Percentiles rank a stretch among this genome's conserved stretches.
These are phyloP conservation scores for Orthosia incerta DNA, from an alignment of 2,888 invertebrate genomes.

Conservation along the genomic window DNA sequence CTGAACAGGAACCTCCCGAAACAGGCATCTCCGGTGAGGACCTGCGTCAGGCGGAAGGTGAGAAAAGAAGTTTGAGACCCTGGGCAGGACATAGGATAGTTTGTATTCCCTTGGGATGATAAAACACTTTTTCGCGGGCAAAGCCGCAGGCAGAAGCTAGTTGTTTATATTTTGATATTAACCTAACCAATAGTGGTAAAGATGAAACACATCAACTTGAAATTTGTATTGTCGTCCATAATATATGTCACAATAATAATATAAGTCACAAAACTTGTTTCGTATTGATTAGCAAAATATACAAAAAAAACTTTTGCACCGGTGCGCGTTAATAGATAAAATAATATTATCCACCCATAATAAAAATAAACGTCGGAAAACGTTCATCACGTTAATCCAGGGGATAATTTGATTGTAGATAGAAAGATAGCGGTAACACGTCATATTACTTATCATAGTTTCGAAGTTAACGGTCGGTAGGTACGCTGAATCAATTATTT, in stretches of 20 bases:
- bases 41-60: no score
- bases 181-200: neutral
- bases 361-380: conserved; percentile 40
- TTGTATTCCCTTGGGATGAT: no score
- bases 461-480: conserved; percentile 2
- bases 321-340: neutral
- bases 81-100: no score
- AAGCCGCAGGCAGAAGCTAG: no score
- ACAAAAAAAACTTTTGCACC: neutral
- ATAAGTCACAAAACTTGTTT: conserved; percentile 12
- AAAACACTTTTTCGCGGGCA: no score
- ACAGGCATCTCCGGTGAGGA: no score
- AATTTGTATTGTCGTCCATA: neutral
- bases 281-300: neutral
- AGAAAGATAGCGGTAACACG: conserved; percentile 24
- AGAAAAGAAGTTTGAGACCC: no score
- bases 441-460: conserved; percentile 36
- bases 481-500: conserved; percentile 12
- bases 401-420: conserved; percentile 42
- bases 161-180: neutral
- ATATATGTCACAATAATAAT: no score
- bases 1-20: no score
- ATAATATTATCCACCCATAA: neutral
- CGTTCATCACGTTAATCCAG: conserved; percentile 35
- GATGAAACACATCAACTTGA: neutral